Evolutionary conservation across 1,140 invertebrate genomes (phyloP), one percentile per base, ranked within the genome.

Genomic region (Drusus annulatus): DNA sequence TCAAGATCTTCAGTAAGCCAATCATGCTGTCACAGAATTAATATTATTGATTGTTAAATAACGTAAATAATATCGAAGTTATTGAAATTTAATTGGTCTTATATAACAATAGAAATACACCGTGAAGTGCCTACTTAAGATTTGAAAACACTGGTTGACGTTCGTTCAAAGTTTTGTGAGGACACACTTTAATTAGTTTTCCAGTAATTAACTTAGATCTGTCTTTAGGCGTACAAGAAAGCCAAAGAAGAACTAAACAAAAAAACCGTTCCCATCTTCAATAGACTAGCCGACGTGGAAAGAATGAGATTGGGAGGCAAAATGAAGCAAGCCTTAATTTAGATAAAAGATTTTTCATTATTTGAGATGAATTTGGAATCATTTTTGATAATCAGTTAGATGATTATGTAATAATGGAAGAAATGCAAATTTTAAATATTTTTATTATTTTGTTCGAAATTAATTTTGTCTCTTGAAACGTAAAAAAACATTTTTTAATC

Each of bases 141-240:
- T 45, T 45, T 45, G 36, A 1, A 58, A 60, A 23, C 23, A 60
- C 56, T 23, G 56, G 2, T 25, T 28, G 19, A 16, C 28, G 25
- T 65, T 65, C 62, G 15, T 45, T 45, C 36, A 45, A 45, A 45
- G 36, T 45, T 28, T 36, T 36, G 60, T 25, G 21, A 23, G 16
- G 60, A 63, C 60, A 63, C 25, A 63, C 23, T 63, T 65, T 65
- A 65, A 65, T 65, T 65, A 65, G 62, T 65, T 65, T 65, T 25
- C 62, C 62, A 65, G 62, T 65, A 65, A 65, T 65, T 65, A 65
- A 65, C 62, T 65, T 65, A 65, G 62, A 65, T 31, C 15, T 21
- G 62, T 65, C 62, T 28, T 10, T 28, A 65, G 25, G 21, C 62
- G 25, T 28, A 25, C 60, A 28, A 65, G 16, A 28, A 28, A 63